These are phyloP conservation scores for Vespertilio murinus DNA, from an alignment of 2,797 vertebrate species.

Conservation along the genomic window DNA sequence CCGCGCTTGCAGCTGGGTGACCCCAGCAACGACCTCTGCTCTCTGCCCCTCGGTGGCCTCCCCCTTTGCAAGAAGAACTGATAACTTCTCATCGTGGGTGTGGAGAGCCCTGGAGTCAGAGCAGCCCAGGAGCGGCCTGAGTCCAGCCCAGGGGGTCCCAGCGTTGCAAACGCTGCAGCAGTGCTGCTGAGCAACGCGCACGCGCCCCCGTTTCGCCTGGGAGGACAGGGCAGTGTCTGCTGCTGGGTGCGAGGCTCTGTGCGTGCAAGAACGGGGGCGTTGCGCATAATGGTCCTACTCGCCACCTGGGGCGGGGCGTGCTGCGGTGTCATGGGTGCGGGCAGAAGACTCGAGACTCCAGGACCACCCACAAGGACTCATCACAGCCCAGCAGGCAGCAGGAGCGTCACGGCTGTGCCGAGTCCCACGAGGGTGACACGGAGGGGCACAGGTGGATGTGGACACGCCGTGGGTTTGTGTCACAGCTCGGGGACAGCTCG, in stretches of 20 bases:
- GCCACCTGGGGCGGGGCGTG: neutral
- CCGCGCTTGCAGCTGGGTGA: neutral
- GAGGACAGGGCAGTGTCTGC: neutral
- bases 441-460: neutral
- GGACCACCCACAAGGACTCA: neutral
- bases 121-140: rapidly evolving
- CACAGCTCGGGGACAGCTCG: neutral
- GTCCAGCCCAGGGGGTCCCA: neutral
- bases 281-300: neutral
- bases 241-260: neutral
- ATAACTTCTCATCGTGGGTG: rapidly evolving
- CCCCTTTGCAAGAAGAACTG: neutral
- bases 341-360: neutral
- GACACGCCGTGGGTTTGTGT: no score
- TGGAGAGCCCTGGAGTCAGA: neutral
- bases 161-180: neutral
- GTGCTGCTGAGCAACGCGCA: neutral
- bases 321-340: neutral
- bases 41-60: neutral
- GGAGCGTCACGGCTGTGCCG: rapidly evolving
- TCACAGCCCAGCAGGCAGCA: neutral
- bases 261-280: neutral
- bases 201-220: rapidly evolving
- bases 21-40: neutral
- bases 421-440: rapidly evolving